These are phyloP conservation scores for Anthoptus insignis DNA, from an alignment of 2,888 invertebrate genomes.

Conservation along the genomic window DNA sequence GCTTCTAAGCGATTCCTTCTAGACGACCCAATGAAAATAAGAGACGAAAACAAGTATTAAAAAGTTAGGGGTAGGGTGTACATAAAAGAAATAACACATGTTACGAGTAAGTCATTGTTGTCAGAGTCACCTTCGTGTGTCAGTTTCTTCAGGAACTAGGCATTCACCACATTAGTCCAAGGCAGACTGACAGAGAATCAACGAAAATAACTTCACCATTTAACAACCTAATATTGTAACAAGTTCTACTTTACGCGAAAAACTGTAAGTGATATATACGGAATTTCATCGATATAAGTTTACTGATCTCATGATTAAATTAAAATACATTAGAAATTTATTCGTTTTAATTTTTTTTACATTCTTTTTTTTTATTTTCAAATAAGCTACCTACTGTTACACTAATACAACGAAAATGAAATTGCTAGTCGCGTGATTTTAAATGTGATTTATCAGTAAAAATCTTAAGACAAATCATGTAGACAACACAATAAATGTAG, in stretches of 20 bases:
- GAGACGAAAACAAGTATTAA: too few species aligned
- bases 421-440: background rate
- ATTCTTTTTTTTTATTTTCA: background rate
- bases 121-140: too few species aligned
- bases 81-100: too few species aligned
- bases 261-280: slow-evolving; percentile 8
- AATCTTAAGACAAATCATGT: background rate
- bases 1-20: too few species aligned
- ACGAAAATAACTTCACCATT: too few species aligned
- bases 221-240: background rate
- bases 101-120: too few species aligned
- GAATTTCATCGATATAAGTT: slow-evolving; percentile 23
- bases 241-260: background rate
- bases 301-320: slow-evolving; percentile 23
- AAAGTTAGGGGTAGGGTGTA: too few species aligned
- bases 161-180: background rate
- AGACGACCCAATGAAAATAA: too few species aligned
- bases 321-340: slow-evolving; percentile 6
- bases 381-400: background rate
- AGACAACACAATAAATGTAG: background rate
- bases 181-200: background rate
- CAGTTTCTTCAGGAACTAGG: too few species aligned
- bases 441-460: background rate
- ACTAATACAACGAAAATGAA: background rate
- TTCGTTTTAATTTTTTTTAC: slow-evolving; percentile 2